Evolutionary conservation across 2,888 invertebrate genomes (phyloP).

Genomic region (Helicoverpa assulta): DNA sequence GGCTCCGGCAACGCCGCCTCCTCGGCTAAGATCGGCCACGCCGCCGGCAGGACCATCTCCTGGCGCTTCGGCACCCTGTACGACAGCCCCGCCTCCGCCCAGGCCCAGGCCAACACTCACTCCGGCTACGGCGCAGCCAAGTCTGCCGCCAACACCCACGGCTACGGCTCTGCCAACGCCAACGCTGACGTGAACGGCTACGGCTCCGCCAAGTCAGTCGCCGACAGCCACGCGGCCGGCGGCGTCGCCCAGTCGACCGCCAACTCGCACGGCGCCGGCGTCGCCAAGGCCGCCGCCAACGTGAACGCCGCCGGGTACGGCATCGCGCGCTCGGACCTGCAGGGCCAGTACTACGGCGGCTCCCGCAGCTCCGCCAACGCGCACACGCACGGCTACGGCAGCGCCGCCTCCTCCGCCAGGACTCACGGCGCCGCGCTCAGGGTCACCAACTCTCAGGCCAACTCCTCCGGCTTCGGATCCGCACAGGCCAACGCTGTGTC

Average conservation of each 20-base stretch:
- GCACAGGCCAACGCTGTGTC: slow-evolving; percentile 79
- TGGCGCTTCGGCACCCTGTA: slow-evolving; percentile 85
- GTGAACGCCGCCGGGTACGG: slow-evolving; percentile 67
- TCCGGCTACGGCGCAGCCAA: slow-evolving; percentile 62
- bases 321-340: slow-evolving; percentile 71
- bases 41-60: slow-evolving; percentile 70
- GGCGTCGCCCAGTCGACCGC: slow-evolving; percentile 68
- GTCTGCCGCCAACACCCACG: slow-evolving; percentile 64
- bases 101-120: slow-evolving; percentile 59
- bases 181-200: slow-evolving; percentile 64
- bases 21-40: slow-evolving; percentile 68
- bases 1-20: slow-evolving; percentile 70
- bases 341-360: slow-evolving; percentile 74
- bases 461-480: slow-evolving; percentile 73
- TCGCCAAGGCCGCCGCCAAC: slow-evolving; percentile 71
- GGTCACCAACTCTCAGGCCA: slow-evolving; percentile 76
- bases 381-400: slow-evolving; percentile 73
- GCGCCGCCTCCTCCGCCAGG: slow-evolving; percentile 75
- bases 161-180: slow-evolving; percentile 69
- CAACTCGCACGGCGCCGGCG: slow-evolving; percentile 70
- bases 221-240: slow-evolving; percentile 57
- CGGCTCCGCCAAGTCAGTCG: slow-evolving; percentile 66
- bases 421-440: slow-evolving; percentile 75
- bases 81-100: slow-evolving; percentile 69
- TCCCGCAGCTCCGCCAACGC: slow-evolving; percentile 78